Evolutionary conservation across 2,888 invertebrate species (phyloP).

Genomic region (Rotaria socialis): DNA sequence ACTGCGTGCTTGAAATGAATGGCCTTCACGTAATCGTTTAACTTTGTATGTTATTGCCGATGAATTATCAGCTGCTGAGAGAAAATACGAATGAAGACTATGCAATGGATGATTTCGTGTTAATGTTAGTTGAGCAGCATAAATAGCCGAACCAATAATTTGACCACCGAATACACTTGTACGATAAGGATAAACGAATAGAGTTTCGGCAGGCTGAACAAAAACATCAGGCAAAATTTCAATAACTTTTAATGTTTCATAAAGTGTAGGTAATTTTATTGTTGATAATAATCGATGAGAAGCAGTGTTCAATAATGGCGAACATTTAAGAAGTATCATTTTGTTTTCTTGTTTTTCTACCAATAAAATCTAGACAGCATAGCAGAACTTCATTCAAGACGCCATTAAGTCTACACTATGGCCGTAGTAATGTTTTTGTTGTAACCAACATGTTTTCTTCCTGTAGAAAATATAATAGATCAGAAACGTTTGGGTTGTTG

Average conservation of each 20-base stretch:
- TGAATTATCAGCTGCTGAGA: neutral
- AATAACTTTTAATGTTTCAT: neutral
- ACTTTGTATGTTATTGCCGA: neutral
- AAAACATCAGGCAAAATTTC: neutral
- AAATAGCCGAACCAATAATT: neutral
- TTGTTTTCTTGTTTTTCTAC: no score
- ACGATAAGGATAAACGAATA: slow-evolving; percentile 4
- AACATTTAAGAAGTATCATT: neutral
- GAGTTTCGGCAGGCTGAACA: neutral
- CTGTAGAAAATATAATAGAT: neutral
- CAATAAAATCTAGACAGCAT: no score
- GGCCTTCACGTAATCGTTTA: neutral
- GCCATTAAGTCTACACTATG: no score
- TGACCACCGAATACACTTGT: slow-evolving; percentile 20
- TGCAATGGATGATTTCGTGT: neutral
- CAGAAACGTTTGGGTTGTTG: neutral
- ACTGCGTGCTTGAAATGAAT: neutral
- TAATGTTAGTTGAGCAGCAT: neutral
- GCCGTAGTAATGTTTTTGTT: neutral
- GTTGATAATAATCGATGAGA: neutral
- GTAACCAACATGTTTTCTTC: neutral
- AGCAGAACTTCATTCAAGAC: no score
- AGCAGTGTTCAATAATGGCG: neutral
- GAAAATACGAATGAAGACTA: slow-evolving; percentile 1
- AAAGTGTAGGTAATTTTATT: neutral